Evolutionary conservation across 2,113 vertebrate species (phyloP), one percentile per base, ranked within the genome.

Genomic region (Polypterus bichir): DNA sequence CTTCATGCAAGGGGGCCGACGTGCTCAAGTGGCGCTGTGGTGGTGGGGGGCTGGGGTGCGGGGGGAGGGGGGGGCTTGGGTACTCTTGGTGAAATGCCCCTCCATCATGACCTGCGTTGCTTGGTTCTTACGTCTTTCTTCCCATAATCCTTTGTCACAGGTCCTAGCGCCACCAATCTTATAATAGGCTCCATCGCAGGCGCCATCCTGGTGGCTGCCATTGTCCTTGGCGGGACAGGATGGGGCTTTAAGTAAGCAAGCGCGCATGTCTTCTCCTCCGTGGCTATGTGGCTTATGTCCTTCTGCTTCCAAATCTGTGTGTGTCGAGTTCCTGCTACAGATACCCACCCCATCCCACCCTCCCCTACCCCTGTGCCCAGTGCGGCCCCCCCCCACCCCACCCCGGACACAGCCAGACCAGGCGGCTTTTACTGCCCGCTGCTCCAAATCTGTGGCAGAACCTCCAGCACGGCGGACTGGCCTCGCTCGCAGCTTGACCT

Each of bases 211-310:
- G 96, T 99, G 92, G 93, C 95, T 83, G 96, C 96, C 85, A 98
- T 99, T 97, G 96, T 99, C 91, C 95, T 99, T 91, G 96, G 96
- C 91, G 96, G 96, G 85, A 99, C 96, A 89, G 96, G 96, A 93
- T 99, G 96, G 96, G 96, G 96, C 82, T 99, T 99, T 98, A 99
- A 99, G 96, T 99, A 98, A 98, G 96, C 91, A 92, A 86, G 64
- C 81, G 79, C 79, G 94, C 92, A 95, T 98, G 95, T 88, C 89
- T 94, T 89, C 87, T 89, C 85, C 84, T 83, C 70, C 70, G 76
- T 89, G 86, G 88, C 88, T 88, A 82, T 86, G 27, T 27, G 87
- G 90, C 90, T 77, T 86, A 85, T 89, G 83, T 91, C 77, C 89
- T 72, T 79, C 82, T 90, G 91, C 92, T 94, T 92, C 82, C 83